These are phyloP conservation scores for Tetanocera ferruginea DNA, from an alignment of 2,888 invertebrate genomes.

Conservation along the genomic window DNA sequence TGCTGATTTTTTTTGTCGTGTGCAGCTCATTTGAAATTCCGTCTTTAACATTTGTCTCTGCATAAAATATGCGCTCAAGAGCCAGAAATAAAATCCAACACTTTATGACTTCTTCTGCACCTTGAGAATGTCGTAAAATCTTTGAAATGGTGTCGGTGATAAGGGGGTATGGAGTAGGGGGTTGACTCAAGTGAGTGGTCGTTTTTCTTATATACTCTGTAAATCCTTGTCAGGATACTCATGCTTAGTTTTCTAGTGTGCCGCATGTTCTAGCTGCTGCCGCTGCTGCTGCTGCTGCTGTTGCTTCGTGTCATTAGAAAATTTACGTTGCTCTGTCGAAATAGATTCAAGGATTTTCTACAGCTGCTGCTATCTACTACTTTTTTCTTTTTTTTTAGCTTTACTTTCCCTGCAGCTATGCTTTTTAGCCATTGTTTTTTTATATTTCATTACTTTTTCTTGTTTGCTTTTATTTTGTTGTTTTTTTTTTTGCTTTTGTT, in stretches of 20 bases:
- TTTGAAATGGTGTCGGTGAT: background rate
- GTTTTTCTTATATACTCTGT: background rate
- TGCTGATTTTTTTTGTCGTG: background rate
- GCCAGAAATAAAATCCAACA: slow-evolving; percentile 30
- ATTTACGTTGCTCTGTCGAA: slow-evolving; percentile 13
- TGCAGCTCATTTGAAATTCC: slow-evolving; percentile 2
- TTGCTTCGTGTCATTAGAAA: slow-evolving; percentile 17
- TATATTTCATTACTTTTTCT: background rate
- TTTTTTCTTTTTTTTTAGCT: background rate
- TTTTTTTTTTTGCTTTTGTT: background rate
- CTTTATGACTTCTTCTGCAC: slow-evolving; percentile 33
- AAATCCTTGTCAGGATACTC: too few species aligned
- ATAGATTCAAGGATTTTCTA: slow-evolving; percentile 12
- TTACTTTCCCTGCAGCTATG: background rate
- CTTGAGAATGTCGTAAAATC: slow-evolving; percentile 31
- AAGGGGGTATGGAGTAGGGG: background rate
- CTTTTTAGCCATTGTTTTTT: background rate
- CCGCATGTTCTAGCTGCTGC: background rate
- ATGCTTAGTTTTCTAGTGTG: too few species aligned
- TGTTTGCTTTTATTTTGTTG: background rate
- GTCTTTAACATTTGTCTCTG: slow-evolving; percentile 8
- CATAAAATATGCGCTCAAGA: slow-evolving; percentile 27
- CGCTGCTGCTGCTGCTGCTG: background rate
- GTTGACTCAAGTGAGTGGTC: background rate
- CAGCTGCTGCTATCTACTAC: background rate